These are phyloP conservation scores for Aegithalos caudatus DNA, from an alignment of 2,113 vertebrate genomes.

Conservation along the genomic window DNA sequence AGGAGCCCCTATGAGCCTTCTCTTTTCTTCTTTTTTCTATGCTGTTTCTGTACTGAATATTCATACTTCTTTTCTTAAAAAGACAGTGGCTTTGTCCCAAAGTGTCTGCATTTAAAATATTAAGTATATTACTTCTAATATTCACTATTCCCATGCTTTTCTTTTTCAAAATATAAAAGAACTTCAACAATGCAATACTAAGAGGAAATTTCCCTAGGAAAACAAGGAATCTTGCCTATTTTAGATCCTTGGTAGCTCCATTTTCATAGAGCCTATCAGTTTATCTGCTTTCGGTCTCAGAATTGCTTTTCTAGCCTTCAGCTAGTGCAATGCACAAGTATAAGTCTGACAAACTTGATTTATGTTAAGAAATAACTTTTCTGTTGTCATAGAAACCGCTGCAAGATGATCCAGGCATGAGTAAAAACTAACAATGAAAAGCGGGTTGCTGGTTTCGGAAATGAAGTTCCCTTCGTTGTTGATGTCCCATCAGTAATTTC, in stretches of 20 bases:
- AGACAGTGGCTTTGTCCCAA: background rate
- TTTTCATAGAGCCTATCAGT: background rate
- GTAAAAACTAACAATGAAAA: background rate
- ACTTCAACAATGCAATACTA: background rate
- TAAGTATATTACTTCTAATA: background rate
- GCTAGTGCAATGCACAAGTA: background rate
- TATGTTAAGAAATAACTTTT: slow-evolving; percentile 39
- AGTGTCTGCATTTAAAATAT: background rate
- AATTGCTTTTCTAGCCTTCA: slow-evolving; percentile 37
- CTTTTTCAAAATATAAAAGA: background rate
- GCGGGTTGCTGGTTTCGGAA: background rate
- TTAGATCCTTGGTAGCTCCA: background rate
- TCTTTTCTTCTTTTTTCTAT: background rate
- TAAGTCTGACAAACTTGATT: slow-evolving; percentile 61
- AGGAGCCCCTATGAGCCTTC: background rate
- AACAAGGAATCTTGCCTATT: background rate
- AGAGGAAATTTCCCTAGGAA: background rate
- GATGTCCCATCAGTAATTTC: background rate
- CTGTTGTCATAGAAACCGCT: slow-evolving; percentile 67
- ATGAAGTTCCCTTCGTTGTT: background rate
- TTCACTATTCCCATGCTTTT: background rate
- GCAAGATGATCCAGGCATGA: background rate
- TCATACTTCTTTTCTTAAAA: background rate
- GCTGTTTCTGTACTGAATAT: background rate
- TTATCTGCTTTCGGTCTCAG: background rate